Evolutionary conservation across 53 echinoderm and acorn worm species (phyloP), one percentile per base, ranked within the genome.

Genomic region (Echinarachnius parma): DNA sequence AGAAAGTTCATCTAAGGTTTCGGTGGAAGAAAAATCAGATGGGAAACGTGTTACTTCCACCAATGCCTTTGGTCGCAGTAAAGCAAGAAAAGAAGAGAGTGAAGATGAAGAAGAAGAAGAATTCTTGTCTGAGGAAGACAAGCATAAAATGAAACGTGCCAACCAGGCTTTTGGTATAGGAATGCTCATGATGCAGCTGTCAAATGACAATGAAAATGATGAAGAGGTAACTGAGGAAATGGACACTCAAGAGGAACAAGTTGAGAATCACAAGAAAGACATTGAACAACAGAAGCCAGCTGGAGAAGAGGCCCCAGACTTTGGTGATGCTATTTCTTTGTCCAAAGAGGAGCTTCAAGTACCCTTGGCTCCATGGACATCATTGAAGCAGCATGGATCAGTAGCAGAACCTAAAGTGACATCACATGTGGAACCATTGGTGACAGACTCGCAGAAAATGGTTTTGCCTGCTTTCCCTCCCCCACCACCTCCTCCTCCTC

Each of bases 21-120:
- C 56, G 35, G 35, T 34, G 4, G 74, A 72, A 34, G 74, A 56
- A 28, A 72, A 25, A 44, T 37, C 74, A 23, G 18, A 26, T 56
- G 74, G 74, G 56, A 72, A 57, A 28, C 74, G 74, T 28, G 74
- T 72, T 2, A 72, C 74, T 28, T 72, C 74, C 9, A 72, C 55
- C 18, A 72, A 72, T 72, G 74, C 74, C 26, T 72, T 72, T 53
- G 39, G 57, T 45, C 45, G 29, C 33, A 72, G 74, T 35, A 72
- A 28, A 33, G 55, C 24, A 14, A 47, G 1, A 46, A 21, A 48
- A 4, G 24, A 64, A 32, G 42, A 56, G 26, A 58, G 36, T 16
- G 74, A 56, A 35, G 74, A 72, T 15, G 37, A 39, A n/a, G 74
- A 68, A 2, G 34, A 33, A 2, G 22, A 48, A 5, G 48, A 65